Evolutionary conservation across 2,888 invertebrate genomes (phyloP).

Genomic region (Liposcelis brunnea): DNA sequence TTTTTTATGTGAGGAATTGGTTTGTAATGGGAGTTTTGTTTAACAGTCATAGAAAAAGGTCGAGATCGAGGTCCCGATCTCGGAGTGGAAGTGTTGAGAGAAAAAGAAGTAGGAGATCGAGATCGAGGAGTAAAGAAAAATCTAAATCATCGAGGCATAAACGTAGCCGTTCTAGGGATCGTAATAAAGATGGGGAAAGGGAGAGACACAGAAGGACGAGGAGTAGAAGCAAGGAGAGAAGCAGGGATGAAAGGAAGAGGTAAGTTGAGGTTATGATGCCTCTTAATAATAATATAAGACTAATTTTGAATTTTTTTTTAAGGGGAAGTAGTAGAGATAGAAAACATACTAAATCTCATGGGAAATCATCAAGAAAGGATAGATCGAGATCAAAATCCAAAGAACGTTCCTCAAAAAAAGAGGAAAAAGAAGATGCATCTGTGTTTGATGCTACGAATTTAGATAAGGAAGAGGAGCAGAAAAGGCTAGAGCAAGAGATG

Average conservation of each 20-base stretch:
- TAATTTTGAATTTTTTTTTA: constrained; percentile 9
- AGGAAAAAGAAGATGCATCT: constrained; percentile 34
- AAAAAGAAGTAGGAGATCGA: constrained; percentile 39
- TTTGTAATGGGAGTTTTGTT: no score
- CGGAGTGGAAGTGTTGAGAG: constrained; percentile 40
- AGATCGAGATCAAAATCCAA: constrained; percentile 23
- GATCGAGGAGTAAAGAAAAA: constrained; percentile 40
- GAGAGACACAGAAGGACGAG: constrained; percentile 18
- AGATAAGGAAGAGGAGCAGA: constrained; percentile 81
- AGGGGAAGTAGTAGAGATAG: constrained; percentile 26
- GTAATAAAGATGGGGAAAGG: constrained; percentile 35
- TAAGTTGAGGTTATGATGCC: no score
- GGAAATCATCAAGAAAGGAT: constrained; percentile 26
- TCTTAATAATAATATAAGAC: no score
- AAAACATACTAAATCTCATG: constrained; percentile 11
- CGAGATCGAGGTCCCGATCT: constrained; percentile 33
- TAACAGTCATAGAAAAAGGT: no score
- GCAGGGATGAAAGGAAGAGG: constrained; percentile 10
- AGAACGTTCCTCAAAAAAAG: constrained; percentile 27
- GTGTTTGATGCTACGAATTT: constrained; percentile 56
- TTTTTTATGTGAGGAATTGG: constrained; percentile 26
- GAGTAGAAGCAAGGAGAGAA: constrained; percentile 20
- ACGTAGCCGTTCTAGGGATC: constrained; percentile 46
- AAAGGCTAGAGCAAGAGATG: constrained; percentile 84
- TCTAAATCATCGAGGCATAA: constrained; percentile 35